Percentiles rank a stretch among this genome's conserved stretches.
Conservation (phyloP, 2,888 invertebrate genomes). For the Troides oblongomaculatus region DNA sequence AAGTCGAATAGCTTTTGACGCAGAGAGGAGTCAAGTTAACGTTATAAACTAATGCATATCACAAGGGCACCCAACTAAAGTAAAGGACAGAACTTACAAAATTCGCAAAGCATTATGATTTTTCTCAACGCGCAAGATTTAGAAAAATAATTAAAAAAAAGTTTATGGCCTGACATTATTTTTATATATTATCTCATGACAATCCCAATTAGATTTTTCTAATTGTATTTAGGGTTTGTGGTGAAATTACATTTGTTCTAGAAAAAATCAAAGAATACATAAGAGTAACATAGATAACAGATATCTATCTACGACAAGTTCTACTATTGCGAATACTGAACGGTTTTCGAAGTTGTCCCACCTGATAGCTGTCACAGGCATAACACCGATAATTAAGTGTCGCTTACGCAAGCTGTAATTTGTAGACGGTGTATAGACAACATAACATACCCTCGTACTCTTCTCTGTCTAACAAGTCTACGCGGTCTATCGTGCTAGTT, state of each 20-base stretch:
- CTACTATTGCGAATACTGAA: not conserved
- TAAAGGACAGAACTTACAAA: not conserved
- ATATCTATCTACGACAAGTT: not conserved
- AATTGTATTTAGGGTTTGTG: not conserved
- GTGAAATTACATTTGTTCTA: not conserved
- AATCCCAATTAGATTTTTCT: not conserved
- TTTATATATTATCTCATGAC: not conserved
- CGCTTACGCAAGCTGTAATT: not conserved
- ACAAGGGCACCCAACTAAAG: not conserved
- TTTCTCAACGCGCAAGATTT: too few species aligned
- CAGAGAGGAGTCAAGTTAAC: not conserved
- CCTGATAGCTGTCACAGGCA: not conserved
- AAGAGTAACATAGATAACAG: not conserved
- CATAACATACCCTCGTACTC: conserved; percentile 67
- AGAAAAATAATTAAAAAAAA: not conserved
- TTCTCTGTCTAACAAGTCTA: conserved; percentile 66
- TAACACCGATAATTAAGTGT: not conserved
- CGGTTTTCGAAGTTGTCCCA: not conserved
- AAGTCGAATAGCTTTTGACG: not conserved
- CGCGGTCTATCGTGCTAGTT: conserved; percentile 66
- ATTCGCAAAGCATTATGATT: too few species aligned
- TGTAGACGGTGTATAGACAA: not conserved
- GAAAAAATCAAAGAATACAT: not conserved
- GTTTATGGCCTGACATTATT: not conserved
- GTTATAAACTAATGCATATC: not conserved